phyloP scores from a whole-genome alignment of 2,888 invertebrate genomes.

The Standfussiana lucernea region DNA sequence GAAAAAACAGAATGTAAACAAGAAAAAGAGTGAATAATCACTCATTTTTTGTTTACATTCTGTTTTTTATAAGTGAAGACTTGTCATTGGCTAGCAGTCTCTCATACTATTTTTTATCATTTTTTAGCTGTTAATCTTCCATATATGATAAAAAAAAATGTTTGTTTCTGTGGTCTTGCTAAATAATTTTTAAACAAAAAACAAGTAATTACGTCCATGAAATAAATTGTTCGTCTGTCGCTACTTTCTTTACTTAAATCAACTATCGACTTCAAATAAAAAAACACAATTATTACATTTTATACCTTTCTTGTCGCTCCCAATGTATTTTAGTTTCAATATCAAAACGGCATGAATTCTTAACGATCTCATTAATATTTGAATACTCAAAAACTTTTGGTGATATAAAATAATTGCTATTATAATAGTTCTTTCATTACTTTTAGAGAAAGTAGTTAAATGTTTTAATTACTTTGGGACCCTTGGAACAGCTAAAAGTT shows the following conservation, averaged over 20 bases:
- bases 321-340: constrained; percentile 49
- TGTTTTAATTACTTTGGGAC: constrained; percentile 50
- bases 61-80: too few species aligned
- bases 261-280: not conserved
- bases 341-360: constrained; percentile 37
- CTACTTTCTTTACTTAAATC: not conserved
- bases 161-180: not conserved
- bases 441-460: constrained; percentile 51
- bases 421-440: constrained; percentile 58
- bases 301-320: not conserved
- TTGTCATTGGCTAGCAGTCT: too few species aligned
- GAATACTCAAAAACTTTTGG: constrained; percentile 47
- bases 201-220: too few species aligned
- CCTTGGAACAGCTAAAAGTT: constrained; percentile 29
- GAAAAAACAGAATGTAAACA: too few species aligned
- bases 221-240: not conserved
- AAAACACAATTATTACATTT: not conserved
- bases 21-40: too few species aligned
- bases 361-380: constrained; percentile 55
- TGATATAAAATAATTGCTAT: constrained; percentile 59
- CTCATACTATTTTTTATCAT: too few species aligned
- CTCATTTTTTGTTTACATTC: too few species aligned
- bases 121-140: too few species aligned
- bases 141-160: too few species aligned
- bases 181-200: not conserved